A percentile compares a stretch with the other conserved stretches of the same genome.
Evolutionary conservation across 1,140 invertebrate species (phyloP).

Genomic region (Chrysomallon squamiferum): DNA sequence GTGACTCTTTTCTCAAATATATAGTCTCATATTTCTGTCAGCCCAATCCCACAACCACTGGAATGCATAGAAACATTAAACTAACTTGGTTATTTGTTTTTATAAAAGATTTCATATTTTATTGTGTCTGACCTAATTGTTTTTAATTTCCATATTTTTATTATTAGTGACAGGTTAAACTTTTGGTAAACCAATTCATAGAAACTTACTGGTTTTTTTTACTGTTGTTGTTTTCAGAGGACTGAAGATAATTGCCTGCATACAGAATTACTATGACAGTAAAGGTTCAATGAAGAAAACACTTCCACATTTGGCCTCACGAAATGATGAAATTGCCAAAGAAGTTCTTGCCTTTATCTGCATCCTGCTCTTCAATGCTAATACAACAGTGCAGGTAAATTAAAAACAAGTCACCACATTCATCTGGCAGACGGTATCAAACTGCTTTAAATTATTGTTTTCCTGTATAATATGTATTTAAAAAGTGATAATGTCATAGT

Average conservation of each 20-base stretch:
- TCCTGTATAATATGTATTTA: background rate
- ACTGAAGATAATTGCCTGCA: constrained; percentile 47
- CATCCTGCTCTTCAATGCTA: constrained; percentile 63
- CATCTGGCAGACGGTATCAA: background rate
- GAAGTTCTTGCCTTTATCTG: constrained; percentile 61
- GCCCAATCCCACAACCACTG: too few species aligned
- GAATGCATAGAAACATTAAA: too few species aligned
- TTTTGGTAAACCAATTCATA: too few species aligned
- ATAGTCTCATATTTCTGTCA: too few species aligned
- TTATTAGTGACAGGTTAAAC: too few species aligned
- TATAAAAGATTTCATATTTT: too few species aligned
- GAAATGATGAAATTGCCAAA: constrained; percentile 59
- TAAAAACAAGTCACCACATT: background rate
- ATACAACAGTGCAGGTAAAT: constrained; percentile 55
- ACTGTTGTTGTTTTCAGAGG: constrained; percentile 27
- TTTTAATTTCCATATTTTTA: too few species aligned
- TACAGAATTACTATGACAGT: constrained; percentile 57
- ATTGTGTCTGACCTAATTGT: too few species aligned
- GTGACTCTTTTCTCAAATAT: too few species aligned
- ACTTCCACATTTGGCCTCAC: constrained; percentile 57
- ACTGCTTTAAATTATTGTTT: background rate
- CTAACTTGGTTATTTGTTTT: too few species aligned
- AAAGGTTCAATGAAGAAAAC: constrained; percentile 57
- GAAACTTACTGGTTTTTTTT: too few species aligned
- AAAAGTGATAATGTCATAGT: too few species aligned